Conservation (phyloP, 2,113 vertebrate genomes). For the Neotragus moschatus region DNA sequence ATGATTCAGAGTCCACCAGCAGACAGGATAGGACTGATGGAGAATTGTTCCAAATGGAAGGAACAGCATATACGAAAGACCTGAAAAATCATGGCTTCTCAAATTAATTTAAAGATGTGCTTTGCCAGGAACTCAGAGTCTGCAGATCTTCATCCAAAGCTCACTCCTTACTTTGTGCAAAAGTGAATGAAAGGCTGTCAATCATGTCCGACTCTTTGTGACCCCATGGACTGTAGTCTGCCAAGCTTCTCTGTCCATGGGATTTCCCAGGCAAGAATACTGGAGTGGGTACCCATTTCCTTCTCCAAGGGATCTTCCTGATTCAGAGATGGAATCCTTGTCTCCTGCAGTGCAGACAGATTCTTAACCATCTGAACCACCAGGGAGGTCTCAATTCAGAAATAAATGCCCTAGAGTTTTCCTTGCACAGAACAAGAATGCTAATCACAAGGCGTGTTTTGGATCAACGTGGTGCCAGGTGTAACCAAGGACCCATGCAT, state of each 20-base stretch:
- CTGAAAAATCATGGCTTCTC: not conserved
- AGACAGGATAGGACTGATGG: not conserved
- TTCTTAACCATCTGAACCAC: not conserved
- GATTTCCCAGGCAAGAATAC: not conserved
- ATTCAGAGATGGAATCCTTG: not conserved
- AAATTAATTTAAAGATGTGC: not conserved
- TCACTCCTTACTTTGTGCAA: not conserved
- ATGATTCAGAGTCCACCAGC: not conserved
- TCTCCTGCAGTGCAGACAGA: not conserved
- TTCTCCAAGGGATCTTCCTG: not conserved
- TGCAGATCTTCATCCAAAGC: not conserved
- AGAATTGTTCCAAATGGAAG: not conserved
- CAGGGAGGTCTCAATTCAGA: not conserved
- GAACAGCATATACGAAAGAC: not conserved
- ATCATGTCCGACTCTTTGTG: not conserved
- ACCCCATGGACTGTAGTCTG: not conserved
- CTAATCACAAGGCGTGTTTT: not conserved
- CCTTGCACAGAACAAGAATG: not conserved
- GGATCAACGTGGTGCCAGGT: not conserved
- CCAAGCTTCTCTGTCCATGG: not conserved
- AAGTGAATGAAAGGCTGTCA: not conserved
- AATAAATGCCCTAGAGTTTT: not conserved
- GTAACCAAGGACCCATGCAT: accelerated
- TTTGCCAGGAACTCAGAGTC: not conserved
- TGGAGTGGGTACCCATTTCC: not conserved